Base-by-base conservation (phyloP, 2,113 vertebrate genomes). In the Meriones unguiculatus region DNA sequence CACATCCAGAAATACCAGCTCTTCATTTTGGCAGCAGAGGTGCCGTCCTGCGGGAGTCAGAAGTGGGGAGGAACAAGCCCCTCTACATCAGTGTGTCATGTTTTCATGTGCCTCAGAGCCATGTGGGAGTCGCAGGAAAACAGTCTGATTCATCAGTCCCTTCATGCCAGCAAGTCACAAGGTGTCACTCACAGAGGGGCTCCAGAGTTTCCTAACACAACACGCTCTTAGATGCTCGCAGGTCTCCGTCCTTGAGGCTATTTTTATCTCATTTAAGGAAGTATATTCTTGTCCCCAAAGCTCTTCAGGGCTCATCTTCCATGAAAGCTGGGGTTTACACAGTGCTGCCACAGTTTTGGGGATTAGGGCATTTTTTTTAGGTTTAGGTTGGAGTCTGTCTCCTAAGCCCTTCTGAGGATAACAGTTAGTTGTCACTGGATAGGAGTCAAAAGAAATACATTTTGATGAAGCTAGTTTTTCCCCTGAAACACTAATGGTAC, bases 401-500 rank as follows among this genome's bases (percentile, higher is more conserved):
- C 59, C 98, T 98, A 82, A 97, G 94, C 97, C 96, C 64, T 95
- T 35, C 59, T 30, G 72, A 96, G 97, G 96, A 97, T 97, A 98
- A 98, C 93, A 38, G 78, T 98, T 62, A 91, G 67, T 95, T 95
- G 92, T 77, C 97, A 98, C 97, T 88, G 97, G 95, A 97, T 97
- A 82, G 54, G 81, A 97, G 98, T 98, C 98, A 98, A 97, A 90
- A 97, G 91, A 77, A 97, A 64, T 93, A 87, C 13, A 95, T 98
- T 98, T 96, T 96, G 80, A 92, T 93, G 17, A 77, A 97, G 62
- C 17, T 95, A 95, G 93, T 96, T 95, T 95, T 81, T 14, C 46
- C 93, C 96, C 97, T 67, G n/a, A 90, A 96, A 22, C 52, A 1
- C 57, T 98, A 97, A 98, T 98, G 96, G 97, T 8, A 17, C 98